Evolutionary conservation across 2,797 vertebrate genomes (phyloP), one percentile per base, ranked within the genome.

Genomic region (Enteromius trimaculatus): DNA sequence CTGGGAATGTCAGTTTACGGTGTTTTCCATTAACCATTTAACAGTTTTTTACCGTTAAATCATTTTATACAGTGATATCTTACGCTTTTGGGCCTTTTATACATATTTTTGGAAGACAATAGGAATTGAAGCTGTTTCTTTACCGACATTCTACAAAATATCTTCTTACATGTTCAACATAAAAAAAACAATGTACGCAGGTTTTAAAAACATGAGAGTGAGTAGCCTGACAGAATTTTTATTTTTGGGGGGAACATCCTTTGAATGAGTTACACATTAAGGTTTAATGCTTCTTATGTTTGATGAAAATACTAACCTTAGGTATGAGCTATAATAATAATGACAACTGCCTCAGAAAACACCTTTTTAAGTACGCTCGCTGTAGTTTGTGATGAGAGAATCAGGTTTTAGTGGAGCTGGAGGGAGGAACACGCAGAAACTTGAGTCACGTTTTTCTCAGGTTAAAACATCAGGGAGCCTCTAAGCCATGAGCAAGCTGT

Each of bases 391-490:
- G 51, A 42, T 55, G 31, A 53, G 19, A 49, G 79, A 62, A 11
- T 77, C 23, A 13, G 44, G 58, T 74, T 75, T 80, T 26, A 74
- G 66, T 49, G 11, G 62, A 16, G 62, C 58, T 58, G 26, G 74
- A 65, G n/a, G 31, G 66, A 16, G 75, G 75, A 77, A 78, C 44
- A 13, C 21, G 26, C 26, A 77, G 62, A 51, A 6, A 44, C 10
- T 11, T 13, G 64, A 53, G 66, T 37, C 37, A 47, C 4, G 55
- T 64, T 83, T 82, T 74, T 79, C 29, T n/a, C 39, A 10, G 76
- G 76, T 62, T 86, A 69, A 83, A 82, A 84, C 76, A 69, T 78
- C 75, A 82, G 72, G 81, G 51, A 84, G 71, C 79, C 86, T 83
- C 68, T 51, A 29, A 77, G 86, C 76, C 55, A 84, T 10, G 76